Conservation (phyloP, 2,888 invertebrate species). For the Drosophila paracracens region DNA sequence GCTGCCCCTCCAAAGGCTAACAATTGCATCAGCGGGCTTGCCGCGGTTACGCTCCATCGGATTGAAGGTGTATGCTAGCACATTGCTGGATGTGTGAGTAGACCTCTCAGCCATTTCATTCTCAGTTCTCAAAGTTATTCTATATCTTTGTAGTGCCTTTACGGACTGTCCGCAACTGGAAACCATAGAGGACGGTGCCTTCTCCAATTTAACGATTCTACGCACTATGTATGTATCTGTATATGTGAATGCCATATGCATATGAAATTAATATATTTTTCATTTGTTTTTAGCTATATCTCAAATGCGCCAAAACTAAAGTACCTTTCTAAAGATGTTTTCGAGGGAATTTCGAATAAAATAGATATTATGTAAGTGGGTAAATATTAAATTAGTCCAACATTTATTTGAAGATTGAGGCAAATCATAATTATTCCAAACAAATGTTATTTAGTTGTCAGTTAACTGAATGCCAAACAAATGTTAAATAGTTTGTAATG, state of each 20-base stretch:
- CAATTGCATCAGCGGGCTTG: slow-evolving; percentile 83
- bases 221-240: slow-evolving; percentile 75
- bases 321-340: slow-evolving; percentile 84
- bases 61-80: slow-evolving; percentile 80
- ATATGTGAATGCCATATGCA: slow-evolving; percentile 4
- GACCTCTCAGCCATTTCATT: not conserved
- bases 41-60: slow-evolving; percentile 82
- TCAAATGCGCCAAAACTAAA: slow-evolving; percentile 88
- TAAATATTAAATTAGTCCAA: not conserved
- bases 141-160: slow-evolving; percentile 64
- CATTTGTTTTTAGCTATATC: slow-evolving; percentile 87
- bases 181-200: slow-evolving; percentile 83
- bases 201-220: slow-evolving; percentile 76
- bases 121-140: not conserved
- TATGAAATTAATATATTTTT: not conserved
- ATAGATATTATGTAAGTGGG: slow-evolving; percentile 87
- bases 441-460: not conserved
- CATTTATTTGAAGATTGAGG: not conserved
- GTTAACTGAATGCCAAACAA: too few species aligned
- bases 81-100: slow-evolving; percentile 83
- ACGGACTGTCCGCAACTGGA: slow-evolving; percentile 82
- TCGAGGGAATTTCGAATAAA: slow-evolving; percentile 82
- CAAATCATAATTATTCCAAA: not conserved
- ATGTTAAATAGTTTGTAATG: not conserved
- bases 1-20: slow-evolving; percentile 81